phyloP scores from a whole-genome alignment of 2,113 vertebrate species.

The Speoplatyrhinus poulsoni region DNA sequence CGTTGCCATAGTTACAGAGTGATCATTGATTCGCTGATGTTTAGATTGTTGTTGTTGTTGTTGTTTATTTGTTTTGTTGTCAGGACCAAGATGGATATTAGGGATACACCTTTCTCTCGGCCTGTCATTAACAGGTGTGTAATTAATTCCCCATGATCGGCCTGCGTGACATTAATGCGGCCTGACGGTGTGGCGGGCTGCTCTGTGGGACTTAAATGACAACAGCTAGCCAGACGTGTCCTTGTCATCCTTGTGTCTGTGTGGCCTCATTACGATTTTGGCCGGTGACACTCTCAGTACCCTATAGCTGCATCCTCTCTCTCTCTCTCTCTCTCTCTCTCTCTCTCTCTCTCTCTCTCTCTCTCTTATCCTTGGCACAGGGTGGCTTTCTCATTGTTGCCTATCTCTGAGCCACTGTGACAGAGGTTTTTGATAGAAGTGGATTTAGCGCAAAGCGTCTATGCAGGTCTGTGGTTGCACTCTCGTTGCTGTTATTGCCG shows the following conservation, averaged over 20 bases:
- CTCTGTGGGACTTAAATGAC: constrained; percentile 66
- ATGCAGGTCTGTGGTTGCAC: constrained; percentile 2
- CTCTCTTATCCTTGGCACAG: constrained; percentile 25
- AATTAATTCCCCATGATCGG: constrained; percentile 72
- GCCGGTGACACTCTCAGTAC: constrained; percentile 39
- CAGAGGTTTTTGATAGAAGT: constrained; percentile 19
- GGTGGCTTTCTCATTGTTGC: constrained; percentile 12
- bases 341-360: constrained; percentile 10
- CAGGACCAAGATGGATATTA: constrained; percentile 57
- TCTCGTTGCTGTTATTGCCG: constrained; percentile 25
- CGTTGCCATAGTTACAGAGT: constrained; percentile 27
- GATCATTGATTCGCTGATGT: constrained; percentile 13
- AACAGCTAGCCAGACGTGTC: constrained; percentile 65
- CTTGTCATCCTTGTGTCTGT: constrained; percentile 65
- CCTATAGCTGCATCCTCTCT: constrained; percentile 30
- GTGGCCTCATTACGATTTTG: constrained; percentile 67
- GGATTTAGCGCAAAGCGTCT: constrained; percentile 29
- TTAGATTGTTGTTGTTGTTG: constrained; percentile 29
- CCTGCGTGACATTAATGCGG: constrained; percentile 63
- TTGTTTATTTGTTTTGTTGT: constrained; percentile 34
- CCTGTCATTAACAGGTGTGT: constrained; percentile 73
- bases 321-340: constrained; percentile 13
- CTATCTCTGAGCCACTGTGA: constrained; percentile 3
- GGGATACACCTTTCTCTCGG: constrained; percentile 38
- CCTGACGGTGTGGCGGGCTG: constrained; percentile 53